A percentile compares a stretch with the other conserved stretches of the same genome.
Evolutionary conservation across 2,888 invertebrate genomes (phyloP).

Genomic region (Trypoxylon attenuatum): DNA sequence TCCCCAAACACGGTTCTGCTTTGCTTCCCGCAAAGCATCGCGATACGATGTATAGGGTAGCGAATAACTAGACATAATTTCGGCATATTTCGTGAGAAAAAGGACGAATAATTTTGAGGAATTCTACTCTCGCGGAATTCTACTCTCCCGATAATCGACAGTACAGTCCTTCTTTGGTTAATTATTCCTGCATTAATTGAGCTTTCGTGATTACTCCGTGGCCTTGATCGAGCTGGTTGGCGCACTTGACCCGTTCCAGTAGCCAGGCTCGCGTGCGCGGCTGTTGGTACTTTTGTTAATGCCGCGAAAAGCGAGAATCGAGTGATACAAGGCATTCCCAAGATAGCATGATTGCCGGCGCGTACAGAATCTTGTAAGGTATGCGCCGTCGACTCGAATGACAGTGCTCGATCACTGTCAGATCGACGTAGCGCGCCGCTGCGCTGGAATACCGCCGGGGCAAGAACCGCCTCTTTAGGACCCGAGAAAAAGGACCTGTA

Average conservation of each 20-base stretch:
- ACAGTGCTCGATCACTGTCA: slow-evolving; percentile 64
- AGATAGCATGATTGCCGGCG: slow-evolving; percentile 64
- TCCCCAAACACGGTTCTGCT: no score
- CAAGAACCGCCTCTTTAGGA: slow-evolving; percentile 54
- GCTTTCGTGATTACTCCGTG: slow-evolving; percentile 45
- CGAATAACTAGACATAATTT: slow-evolving; percentile 1
- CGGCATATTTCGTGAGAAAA: slow-evolving; percentile 21
- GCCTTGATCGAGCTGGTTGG: background rate
- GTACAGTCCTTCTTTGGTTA: slow-evolving; percentile 46
- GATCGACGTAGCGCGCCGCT: slow-evolving; percentile 47
- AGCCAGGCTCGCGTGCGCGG: slow-evolving; percentile 27
- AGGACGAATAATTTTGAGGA: slow-evolving; percentile 34
- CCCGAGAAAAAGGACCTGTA: slow-evolving; percentile 43
- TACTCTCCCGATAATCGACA: slow-evolving; percentile 37
- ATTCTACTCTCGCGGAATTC: slow-evolving; percentile 41
- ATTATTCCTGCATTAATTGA: slow-evolving; percentile 47
- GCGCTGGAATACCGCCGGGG: slow-evolving; percentile 50
- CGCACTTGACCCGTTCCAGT: slow-evolving; percentile 47
- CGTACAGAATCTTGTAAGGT: slow-evolving; percentile 62
- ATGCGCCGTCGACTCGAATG: slow-evolving; percentile 56
- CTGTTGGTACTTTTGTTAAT: slow-evolving; percentile 55
- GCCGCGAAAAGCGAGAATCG: slow-evolving; percentile 61
- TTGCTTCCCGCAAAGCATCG: no score
- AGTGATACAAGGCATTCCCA: slow-evolving; percentile 59
- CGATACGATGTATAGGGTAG: no score